Evolutionary conservation across 2,888 invertebrate species (phyloP), one percentile per base, ranked within the genome.

Genomic region (Eupelmus urozonus): DNA sequence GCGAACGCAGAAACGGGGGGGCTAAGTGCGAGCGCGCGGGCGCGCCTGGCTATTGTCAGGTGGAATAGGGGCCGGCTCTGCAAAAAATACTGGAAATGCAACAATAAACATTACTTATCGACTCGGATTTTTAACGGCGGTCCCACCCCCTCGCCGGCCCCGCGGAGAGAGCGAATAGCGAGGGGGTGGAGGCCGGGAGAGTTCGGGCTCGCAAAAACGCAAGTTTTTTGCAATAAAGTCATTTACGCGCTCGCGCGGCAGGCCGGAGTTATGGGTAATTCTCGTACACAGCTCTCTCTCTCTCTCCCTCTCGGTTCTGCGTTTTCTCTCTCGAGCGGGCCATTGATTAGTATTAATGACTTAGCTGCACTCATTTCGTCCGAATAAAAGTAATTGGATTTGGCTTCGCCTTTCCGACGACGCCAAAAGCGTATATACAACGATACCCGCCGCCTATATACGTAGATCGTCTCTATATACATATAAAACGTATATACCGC

Each of bases 311-410:
- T 29, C 62, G 29, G 60, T 27, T 42, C 20, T 51, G 23, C 59
- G 55, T 25, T 16, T 40, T 27, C 75, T 18, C 59, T 45, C 40
- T 40, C 66, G 65, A 45, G 45, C 13, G 83, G 81, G 82, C 88
- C 89, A 89, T 90, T 90, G 89, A 89, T 90, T 89, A 90, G 89
- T 89, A 89, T 90, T 90, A 90, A 89, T 89, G 89, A 89, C 89
- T 88, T 88, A 88, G 89, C 88, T 88, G 89, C 89, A 88, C 89
- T 89, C 89, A 89, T 89, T 90, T 89, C 86, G 86, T 88, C 89
- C 88, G 89, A 89, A 89, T 90, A 89, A 89, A 89, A 89, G 88
- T 89, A 90, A 90, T 89, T 90, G 89, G 89, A 89, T 90, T 89
- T 89, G 87, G 88, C 88, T 88, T 87, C 85, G 88, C 86, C 87